phyloP scores from a whole-genome alignment of 1,140 invertebrate species.

The Holotrichia oblita region DNA sequence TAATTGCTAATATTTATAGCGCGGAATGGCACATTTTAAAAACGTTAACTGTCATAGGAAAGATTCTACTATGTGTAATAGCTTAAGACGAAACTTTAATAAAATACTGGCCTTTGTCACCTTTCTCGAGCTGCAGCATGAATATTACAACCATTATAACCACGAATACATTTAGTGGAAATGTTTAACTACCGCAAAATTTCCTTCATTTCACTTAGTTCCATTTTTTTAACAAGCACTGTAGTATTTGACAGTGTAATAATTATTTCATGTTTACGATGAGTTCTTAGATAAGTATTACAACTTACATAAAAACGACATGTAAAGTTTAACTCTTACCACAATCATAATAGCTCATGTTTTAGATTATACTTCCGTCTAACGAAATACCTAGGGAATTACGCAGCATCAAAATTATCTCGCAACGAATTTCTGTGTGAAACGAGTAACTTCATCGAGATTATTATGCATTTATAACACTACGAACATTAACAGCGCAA shows the following conservation, averaged over 20 bases:
- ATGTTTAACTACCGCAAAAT: background rate
- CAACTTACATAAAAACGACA: conserved; percentile 12
- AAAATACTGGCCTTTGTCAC: background rate
- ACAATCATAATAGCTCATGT: background rate
- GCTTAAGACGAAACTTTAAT: no score
- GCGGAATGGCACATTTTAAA: no score
- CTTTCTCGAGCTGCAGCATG: no score
- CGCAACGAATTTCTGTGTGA: conserved; percentile 6
- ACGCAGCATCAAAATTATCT: conserved; percentile 7
- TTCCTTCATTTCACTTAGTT: no score
- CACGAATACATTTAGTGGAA: background rate
- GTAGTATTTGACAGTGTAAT: background rate
- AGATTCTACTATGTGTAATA: no score
- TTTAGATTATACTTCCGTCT: background rate
- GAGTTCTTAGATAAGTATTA: conserved; percentile 14
- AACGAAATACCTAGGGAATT: conserved; percentile 13
- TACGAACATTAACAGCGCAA: conserved; percentile 12
- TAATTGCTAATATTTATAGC: no score
- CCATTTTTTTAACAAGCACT: no score
- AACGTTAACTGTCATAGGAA: no score
- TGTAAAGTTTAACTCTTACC: background rate
- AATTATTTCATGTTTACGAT: background rate
- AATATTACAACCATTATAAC: no score
- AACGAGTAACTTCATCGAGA: conserved; percentile 5
- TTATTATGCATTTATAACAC: conserved; percentile 24